These are phyloP conservation scores for Eueremaeus valkanovi DNA, from an alignment of 2,888 invertebrate genomes.

Conservation along the genomic window DNA sequence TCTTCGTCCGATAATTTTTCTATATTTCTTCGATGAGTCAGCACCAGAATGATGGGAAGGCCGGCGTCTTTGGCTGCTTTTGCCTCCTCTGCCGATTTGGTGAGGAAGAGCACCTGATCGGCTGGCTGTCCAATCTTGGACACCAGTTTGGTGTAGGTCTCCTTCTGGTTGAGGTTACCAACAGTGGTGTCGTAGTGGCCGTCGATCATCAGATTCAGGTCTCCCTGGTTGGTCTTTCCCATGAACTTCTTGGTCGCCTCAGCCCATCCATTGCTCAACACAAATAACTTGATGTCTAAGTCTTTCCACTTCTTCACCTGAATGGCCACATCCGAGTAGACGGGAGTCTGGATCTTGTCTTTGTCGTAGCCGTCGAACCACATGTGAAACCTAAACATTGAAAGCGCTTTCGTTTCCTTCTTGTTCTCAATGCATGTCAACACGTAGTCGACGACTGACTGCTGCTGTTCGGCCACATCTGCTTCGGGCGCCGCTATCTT, in stretches of 20 bases:
- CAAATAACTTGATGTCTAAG: constrained; percentile 37
- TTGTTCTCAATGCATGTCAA: not conserved
- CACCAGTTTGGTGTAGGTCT: constrained; percentile 10
- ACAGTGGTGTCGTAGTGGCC: constrained; percentile 32
- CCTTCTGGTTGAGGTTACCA: constrained; percentile 9
- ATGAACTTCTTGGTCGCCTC: constrained; percentile 37
- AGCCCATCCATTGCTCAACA: constrained; percentile 34
- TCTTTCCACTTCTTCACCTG: constrained; percentile 39
- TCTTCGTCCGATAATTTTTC: constrained; percentile 37
- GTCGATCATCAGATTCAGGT: constrained; percentile 38
- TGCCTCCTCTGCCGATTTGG: constrained; percentile 32
- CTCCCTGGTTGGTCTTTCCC: constrained; percentile 36
- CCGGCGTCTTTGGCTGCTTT: constrained; percentile 36
- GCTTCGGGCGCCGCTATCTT: constrained; percentile 18
- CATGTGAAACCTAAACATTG: constrained; percentile 38
- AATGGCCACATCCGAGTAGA: constrained; percentile 41
- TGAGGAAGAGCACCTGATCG: constrained; percentile 32
- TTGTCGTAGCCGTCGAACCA: constrained; percentile 41
- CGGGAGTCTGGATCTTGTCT: constrained; percentile 12
- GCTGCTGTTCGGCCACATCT: not conserved
- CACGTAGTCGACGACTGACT: constrained; percentile 25
- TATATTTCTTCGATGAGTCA: constrained; percentile 36
- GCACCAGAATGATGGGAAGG: constrained; percentile 27
- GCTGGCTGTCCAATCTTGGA: not conserved
- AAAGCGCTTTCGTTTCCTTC: constrained; percentile 7